These are phyloP conservation scores for Drosophila colorata DNA, from an alignment of 2,888 invertebrate genomes.

Conservation along the genomic window DNA sequence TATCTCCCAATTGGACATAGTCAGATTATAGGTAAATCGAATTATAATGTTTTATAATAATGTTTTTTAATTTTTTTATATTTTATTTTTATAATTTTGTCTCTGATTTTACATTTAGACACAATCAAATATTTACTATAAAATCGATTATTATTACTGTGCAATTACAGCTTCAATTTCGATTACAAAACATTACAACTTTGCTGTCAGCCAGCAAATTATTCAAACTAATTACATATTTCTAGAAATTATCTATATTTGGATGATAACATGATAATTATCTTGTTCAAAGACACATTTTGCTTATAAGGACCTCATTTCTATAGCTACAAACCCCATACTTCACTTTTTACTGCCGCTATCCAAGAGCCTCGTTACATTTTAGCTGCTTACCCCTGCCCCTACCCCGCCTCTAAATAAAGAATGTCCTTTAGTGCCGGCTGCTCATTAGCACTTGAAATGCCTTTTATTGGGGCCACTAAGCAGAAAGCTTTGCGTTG, in stretches of 20 bases:
- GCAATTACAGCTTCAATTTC: no score
- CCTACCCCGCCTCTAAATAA: neutral
- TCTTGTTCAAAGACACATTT: neutral
- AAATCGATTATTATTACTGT: no score
- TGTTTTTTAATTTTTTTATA: no score
- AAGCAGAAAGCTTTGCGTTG: constrained; percentile 35
- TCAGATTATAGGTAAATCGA: no score
- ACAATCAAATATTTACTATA: no score
- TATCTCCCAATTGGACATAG: no score
- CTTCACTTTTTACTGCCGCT: neutral
- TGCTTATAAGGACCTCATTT: neutral
- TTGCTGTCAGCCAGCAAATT: no score
- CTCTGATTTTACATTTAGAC: no score
- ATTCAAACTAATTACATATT: no score
- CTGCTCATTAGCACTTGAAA: constrained; percentile 62
- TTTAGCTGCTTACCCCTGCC: neutral
- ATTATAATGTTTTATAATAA: no score
- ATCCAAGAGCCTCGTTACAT: neutral
- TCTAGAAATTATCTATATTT: neutral
- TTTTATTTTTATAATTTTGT: no score
- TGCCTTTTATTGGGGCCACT: constrained; percentile 55
- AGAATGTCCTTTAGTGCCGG: constrained; percentile 29
- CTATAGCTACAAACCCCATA: neutral
- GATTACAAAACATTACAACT: no score
- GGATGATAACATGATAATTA: neutral